phyloP scores from a whole-genome alignment of 2,888 invertebrate genomes.

The Polymixis lichenea region DNA sequence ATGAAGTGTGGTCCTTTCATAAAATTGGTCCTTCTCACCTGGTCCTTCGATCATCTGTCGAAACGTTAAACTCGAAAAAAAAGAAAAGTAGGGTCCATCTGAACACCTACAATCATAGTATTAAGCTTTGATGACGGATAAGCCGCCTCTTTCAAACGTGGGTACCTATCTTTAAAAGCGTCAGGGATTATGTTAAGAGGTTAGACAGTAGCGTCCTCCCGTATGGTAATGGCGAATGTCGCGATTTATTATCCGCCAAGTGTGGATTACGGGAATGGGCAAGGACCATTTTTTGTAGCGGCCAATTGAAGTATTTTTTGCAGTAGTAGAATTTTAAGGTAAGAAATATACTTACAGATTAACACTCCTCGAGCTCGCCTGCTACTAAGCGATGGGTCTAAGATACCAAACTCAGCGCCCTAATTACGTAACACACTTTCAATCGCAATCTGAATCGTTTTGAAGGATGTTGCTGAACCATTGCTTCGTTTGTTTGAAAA shows the following conservation, averaged over 20 bases:
- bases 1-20: not conserved
- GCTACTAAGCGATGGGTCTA: no score
- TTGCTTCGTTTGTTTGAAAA: no score
- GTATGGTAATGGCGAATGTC: slow-evolving; percentile 24
- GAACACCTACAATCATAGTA: slow-evolving; percentile 5
- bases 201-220: slow-evolving; percentile 37
- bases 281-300: not conserved
- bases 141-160: slow-evolving; percentile 28
- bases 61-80: not conserved
- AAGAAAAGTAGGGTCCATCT: slow-evolving; percentile 23
- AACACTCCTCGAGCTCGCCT: no score
- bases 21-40: not conserved
- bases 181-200: slow-evolving; percentile 42
- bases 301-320: not conserved
- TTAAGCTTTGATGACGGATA: slow-evolving; percentile 17
- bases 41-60: not conserved
- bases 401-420: no score
- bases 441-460: no score
- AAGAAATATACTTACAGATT: no score
- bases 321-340: not conserved
- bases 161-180: slow-evolving; percentile 25
- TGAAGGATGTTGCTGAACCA: no score
- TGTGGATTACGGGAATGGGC: slow-evolving; percentile 28
- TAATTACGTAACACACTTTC: no score
- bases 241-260: slow-evolving; percentile 26